A percentile compares a stretch with the other conserved stretches of the same genome.
Evolutionary conservation across 2,113 vertebrate genomes (phyloP).

Genomic region (Heloderma charlesbogerti): DNA sequence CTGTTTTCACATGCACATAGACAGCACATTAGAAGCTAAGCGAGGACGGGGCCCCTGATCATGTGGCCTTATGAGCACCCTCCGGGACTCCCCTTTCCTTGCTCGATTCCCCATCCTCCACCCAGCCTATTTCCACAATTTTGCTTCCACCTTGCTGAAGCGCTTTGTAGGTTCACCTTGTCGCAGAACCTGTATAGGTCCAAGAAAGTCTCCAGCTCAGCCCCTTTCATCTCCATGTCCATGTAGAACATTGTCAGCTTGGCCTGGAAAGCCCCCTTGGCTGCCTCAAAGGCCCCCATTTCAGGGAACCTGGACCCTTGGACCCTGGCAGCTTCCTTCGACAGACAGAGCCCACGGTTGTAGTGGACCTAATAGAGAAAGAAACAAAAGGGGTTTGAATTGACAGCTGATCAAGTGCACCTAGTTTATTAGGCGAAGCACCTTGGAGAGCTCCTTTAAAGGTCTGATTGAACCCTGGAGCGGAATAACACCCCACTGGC

Average conservation of each 20-base stretch:
- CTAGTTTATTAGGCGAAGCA: not conserved
- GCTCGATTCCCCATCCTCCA: not conserved
- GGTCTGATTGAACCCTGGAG: no score
- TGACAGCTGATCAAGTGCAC: no score
- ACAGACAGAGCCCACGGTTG: constrained; percentile 74
- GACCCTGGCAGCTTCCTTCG: constrained; percentile 78
- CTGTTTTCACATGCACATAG: not conserved
- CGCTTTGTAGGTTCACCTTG: constrained; percentile 75
- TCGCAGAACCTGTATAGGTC: constrained; percentile 82
- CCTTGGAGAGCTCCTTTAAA: no score
- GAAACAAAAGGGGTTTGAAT: not conserved
- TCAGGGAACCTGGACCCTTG: constrained; percentile 62
- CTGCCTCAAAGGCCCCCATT: constrained; percentile 75
- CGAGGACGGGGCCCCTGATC: not conserved
- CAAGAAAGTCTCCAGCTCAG: constrained; percentile 78
- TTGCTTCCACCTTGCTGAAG: no score
- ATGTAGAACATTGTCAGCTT: constrained; percentile 84
- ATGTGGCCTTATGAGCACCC: not conserved
- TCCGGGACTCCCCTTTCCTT: not conserved
- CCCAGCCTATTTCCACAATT: not conserved
- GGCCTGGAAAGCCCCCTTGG: constrained; percentile 81
- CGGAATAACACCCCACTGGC: no score
- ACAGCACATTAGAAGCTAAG: not conserved
- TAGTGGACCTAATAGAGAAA: constrained; percentile 81
- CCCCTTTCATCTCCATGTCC: constrained; percentile 80